Evolutionary conservation across 2,888 invertebrate species (phyloP).

Genomic region (Cordilura impudica): DNA sequence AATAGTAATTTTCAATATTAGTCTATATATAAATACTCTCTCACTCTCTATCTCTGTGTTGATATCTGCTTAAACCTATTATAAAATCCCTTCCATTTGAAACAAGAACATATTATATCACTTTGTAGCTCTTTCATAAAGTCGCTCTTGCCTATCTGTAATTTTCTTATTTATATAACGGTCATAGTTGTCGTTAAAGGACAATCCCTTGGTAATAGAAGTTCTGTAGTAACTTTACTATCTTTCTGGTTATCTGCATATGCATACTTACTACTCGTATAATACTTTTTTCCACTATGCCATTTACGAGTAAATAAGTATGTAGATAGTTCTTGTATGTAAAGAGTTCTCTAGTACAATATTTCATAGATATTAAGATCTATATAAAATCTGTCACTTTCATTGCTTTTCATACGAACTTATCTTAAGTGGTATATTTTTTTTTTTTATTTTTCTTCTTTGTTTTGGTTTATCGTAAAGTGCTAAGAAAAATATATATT

Average conservation of each 20-base stretch:
- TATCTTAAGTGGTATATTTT: conserved; percentile 55
- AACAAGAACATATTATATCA: not conserved
- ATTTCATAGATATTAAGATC: conserved; percentile 54
- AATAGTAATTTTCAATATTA: too few relatives aligned
- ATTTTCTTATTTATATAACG: conserved; percentile 26
- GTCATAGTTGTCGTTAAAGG: conserved; percentile 46
- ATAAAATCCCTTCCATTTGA: too few relatives aligned
- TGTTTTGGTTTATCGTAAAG: not conserved
- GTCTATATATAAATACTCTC: too few relatives aligned
- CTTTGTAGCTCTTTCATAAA: not conserved
- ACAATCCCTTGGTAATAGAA: conserved; percentile 44
- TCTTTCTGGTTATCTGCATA: conserved; percentile 44
- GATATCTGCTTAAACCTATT: too few relatives aligned
- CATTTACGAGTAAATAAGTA: not conserved
- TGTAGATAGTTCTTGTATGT: not conserved
- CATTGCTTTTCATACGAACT: conserved; percentile 57
- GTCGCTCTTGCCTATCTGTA: not conserved
- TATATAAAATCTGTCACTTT: conserved; percentile 63
- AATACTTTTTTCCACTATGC: not conserved
- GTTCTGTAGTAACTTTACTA: conserved; percentile 1
- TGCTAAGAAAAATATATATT: conserved; percentile 1
- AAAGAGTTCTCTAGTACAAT: conserved; percentile 27
- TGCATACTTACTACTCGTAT: too few relatives aligned
- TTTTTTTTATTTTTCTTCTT: not conserved
- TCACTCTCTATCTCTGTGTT: too few relatives aligned